Conservation (phyloP, 2,113 vertebrate species). For the Macquaria australasica region DNA sequence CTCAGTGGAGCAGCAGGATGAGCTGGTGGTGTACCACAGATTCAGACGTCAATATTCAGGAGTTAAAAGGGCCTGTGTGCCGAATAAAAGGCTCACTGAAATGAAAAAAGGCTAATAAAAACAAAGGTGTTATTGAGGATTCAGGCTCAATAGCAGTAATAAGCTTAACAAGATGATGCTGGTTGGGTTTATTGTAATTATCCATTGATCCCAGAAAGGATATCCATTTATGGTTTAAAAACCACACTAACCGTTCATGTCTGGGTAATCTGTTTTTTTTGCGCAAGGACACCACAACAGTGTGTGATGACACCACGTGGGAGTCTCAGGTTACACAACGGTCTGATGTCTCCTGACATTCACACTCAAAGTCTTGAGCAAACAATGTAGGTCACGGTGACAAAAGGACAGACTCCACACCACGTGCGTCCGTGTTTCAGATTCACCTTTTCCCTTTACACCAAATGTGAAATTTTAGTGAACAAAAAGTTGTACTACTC, state of each 20-base stretch:
- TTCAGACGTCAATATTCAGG: not conserved
- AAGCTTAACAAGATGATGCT: not conserved
- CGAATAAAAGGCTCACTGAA: constrained; percentile 1
- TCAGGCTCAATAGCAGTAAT: constrained; percentile 7
- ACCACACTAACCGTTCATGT: not conserved
- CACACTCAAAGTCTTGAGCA: not conserved
- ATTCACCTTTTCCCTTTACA: not conserved
- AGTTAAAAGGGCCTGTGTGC: not conserved
- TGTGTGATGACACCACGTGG: not conserved
- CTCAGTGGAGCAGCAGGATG: not conserved
- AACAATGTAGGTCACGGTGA: not conserved
- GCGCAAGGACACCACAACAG: not conserved
- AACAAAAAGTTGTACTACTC: constrained; percentile 22
- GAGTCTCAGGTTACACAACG: not conserved
- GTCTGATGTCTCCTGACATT: not conserved
- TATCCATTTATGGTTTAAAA: not conserved
- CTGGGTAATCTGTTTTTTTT: not conserved
- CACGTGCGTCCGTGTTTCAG: not conserved
- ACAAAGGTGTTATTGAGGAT: not conserved
- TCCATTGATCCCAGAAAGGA: constrained; percentile 2
- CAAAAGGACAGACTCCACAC: not conserved
- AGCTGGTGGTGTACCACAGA: not conserved
- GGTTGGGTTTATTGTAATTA: constrained; percentile 8
- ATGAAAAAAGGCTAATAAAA: not conserved
- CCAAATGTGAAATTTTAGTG: not conserved